Conservation (phyloP, 1,140 invertebrate genomes). For the Drosophila mojavensis region DNA sequence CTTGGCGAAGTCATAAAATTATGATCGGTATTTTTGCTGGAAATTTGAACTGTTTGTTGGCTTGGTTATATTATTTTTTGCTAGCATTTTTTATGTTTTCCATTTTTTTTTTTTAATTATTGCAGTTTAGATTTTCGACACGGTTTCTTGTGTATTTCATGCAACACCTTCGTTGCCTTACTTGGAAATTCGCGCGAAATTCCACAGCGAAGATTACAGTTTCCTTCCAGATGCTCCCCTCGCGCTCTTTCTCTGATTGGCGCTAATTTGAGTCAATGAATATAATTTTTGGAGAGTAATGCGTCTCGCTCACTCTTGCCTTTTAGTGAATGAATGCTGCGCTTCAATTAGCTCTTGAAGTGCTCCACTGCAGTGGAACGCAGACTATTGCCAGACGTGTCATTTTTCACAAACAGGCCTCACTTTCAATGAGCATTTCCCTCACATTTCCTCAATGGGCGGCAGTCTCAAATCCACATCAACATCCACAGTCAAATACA, state of each 20-base stretch:
- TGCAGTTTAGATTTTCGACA: slow-evolving; percentile 70
- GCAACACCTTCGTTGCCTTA: slow-evolving; percentile 68
- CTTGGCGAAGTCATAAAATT: slow-evolving; percentile 70
- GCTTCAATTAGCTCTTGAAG: slow-evolving; percentile 36
- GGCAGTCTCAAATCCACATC: slow-evolving; percentile 4
- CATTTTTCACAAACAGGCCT: slow-evolving; percentile 75
- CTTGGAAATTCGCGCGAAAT: slow-evolving; percentile 60
- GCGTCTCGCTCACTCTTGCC: background rate
- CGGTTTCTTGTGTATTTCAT: slow-evolving; percentile 78
- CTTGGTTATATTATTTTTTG: slow-evolving; percentile 39
- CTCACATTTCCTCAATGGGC: slow-evolving; percentile 67
- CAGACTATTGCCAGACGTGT: slow-evolving; percentile 62
- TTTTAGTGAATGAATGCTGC: slow-evolving; percentile 38
- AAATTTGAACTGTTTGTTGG: slow-evolving; percentile 70
- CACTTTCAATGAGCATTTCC: slow-evolving; percentile 71
- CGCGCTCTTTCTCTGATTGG: slow-evolving; percentile 28
- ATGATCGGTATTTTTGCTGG: slow-evolving; percentile 73
- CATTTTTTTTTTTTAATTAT: slow-evolving; percentile 47
- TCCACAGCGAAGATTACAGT: slow-evolving; percentile 39
- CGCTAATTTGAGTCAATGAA: slow-evolving; percentile 43
- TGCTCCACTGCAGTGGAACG: slow-evolving; percentile 23
- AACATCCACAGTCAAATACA: background rate
- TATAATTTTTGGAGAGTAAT: slow-evolving; percentile 1
- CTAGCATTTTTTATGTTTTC: slow-evolving; percentile 26
- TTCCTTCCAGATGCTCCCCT: background rate